phyloP scores from a whole-genome alignment of 2,797 vertebrate species.

The Babyrousa celebensis region DNA sequence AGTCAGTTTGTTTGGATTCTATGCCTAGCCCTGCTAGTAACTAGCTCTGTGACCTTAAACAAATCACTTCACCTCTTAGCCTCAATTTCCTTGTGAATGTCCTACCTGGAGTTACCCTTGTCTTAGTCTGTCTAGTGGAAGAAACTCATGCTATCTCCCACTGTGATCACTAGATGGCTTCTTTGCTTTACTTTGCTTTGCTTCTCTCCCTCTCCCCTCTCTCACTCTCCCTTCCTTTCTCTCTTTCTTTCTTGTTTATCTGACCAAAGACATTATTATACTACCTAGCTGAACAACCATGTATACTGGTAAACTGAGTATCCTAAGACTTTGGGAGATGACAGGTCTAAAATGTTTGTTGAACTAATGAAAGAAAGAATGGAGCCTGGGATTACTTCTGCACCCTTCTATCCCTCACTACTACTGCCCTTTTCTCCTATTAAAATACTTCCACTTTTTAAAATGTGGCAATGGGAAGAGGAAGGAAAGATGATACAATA shows the following conservation, averaged over 20 bases:
- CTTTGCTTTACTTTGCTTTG: not conserved
- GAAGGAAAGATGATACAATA: conserved; percentile 5
- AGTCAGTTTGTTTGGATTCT: not conserved
- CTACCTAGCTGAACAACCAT: not conserved
- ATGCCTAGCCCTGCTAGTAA: not conserved
- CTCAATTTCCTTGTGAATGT: conserved; percentile 15
- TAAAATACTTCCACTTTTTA: conserved; percentile 28
- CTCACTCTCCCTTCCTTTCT: no score
- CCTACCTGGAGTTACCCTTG: not conserved
- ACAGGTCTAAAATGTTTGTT: conserved; percentile 57
- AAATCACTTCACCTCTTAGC: not conserved
- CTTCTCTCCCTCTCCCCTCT: no score
- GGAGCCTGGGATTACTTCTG: conserved; percentile 27
- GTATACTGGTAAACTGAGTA: not conserved
- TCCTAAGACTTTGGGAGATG: conserved; percentile 1
- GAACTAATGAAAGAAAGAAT: conserved; percentile 23
- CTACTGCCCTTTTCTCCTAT: not conserved
- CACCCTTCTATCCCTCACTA: not conserved
- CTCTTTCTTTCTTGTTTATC: not conserved
- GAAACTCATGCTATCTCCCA: not conserved
- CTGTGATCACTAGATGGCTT: not conserved
- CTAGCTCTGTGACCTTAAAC: not conserved
- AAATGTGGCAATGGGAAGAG: not conserved
- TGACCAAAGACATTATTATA: not conserved
- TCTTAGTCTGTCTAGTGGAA: not conserved